A percentile compares a stretch with the other conserved stretches of the same genome.
Conservation (phyloP, 2,113 vertebrate species). For the Sinocyclocheilus grahami region DNA sequence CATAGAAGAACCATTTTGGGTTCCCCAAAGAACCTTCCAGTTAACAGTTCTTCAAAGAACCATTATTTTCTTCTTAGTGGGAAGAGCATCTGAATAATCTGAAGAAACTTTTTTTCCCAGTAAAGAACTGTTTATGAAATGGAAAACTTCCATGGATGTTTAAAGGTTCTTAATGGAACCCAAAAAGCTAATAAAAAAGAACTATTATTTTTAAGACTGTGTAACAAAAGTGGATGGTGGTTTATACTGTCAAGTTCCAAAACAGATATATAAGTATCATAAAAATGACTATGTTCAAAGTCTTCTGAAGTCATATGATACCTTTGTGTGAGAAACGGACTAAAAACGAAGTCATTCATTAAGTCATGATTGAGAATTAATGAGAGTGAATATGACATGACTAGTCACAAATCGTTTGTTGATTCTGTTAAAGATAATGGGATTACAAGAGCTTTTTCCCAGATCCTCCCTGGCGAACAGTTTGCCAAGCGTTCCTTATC, state of each 20-base stretch:
- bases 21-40: not conserved
- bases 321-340: not conserved
- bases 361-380: constrained; percentile 45
- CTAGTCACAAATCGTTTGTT: constrained; percentile 45
- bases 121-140: not conserved
- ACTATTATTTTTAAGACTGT: not conserved
- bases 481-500: constrained; percentile 42
- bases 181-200: not conserved
- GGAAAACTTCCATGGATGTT: not conserved
- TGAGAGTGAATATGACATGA: constrained; percentile 50
- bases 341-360: not conserved
- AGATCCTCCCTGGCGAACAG: constrained; percentile 43
- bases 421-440: constrained; percentile 68
- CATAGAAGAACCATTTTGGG: not conserved
- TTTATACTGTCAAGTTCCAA: not conserved
- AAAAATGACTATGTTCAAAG: not conserved
- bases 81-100: not conserved
- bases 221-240: not conserved
- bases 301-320: not conserved
- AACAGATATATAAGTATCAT: not conserved
- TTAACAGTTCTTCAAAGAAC: not conserved
- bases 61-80: not conserved
- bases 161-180: not conserved
- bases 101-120: not conserved
- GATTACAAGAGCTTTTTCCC: constrained; percentile 65